These are phyloP conservation scores for Drosophila kohkoa DNA, from an alignment of 1,140 invertebrate species.

Conservation along the genomic window DNA sequence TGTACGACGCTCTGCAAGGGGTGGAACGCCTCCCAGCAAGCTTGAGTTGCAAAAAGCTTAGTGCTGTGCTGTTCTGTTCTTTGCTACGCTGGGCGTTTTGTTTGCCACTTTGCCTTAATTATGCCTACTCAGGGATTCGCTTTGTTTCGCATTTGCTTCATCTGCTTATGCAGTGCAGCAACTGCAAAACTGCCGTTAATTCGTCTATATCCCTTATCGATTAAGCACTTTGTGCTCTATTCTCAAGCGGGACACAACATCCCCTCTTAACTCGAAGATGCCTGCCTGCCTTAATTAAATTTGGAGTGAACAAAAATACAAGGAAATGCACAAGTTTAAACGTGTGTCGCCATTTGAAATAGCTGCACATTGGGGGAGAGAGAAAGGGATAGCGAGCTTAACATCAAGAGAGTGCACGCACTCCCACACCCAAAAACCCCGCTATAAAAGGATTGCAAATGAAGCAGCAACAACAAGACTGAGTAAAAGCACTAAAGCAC, in stretches of 20 bases:
- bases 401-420: slow-evolving; percentile 34
- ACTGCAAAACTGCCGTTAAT: slow-evolving; percentile 20
- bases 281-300: slow-evolving; percentile 62
- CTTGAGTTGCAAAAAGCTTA: background rate
- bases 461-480: slow-evolving; percentile 1
- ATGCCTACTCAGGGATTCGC: slow-evolving; percentile 59
- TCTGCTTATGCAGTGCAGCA: slow-evolving; percentile 51
- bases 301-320: slow-evolving; percentile 35
- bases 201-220: slow-evolving; percentile 52
- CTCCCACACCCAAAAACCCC: slow-evolving; percentile 9
- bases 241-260: slow-evolving; percentile 49
- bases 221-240: slow-evolving; percentile 62
- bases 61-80: background rate
- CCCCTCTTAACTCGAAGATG: slow-evolving; percentile 21
- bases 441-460: slow-evolving; percentile 49
- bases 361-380: slow-evolving; percentile 12
- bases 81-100: slow-evolving; percentile 56
- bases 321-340: slow-evolving; percentile 32
- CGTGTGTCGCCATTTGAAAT: slow-evolving; percentile 53
- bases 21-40: background rate
- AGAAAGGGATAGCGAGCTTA: slow-evolving; percentile 19
- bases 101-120: slow-evolving; percentile 76
- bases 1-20: slow-evolving; percentile 3
- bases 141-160: slow-evolving; percentile 26
- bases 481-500: slow-evolving; percentile 8